Conservation (phyloP, 2,888 invertebrate species). For the Archaeoteleia sp. region DNA sequence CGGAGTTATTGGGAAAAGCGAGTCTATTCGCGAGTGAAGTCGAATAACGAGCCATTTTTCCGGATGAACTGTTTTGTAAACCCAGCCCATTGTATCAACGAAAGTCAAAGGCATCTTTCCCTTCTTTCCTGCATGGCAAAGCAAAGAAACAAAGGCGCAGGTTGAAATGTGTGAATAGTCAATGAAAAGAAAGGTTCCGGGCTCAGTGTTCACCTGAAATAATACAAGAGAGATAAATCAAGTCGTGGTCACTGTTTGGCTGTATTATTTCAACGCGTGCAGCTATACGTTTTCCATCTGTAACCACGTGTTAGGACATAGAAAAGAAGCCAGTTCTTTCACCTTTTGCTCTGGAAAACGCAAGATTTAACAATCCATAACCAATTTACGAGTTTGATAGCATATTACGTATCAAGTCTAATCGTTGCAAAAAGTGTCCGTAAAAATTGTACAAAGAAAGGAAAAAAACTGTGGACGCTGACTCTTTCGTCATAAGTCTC, state of each 20-base stretch:
- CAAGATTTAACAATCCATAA: no score
- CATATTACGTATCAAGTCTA: no score
- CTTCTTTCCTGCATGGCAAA: not conserved
- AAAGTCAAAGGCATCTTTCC: not conserved
- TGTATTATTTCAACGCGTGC: not conserved
- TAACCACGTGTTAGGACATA: not conserved
- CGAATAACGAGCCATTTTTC: no score
- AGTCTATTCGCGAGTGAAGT: no score
- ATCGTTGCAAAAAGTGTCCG: no score
- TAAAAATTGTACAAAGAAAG: no score
- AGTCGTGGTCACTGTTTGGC: not conserved
- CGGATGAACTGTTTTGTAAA: no score
- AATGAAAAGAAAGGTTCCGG: not conserved
- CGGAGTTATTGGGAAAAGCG: no score
- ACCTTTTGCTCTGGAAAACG: not conserved
- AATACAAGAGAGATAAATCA: conserved; percentile 2
- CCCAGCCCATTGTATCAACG: no score
- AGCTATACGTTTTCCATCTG: not conserved
- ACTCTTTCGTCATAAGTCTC: no score
- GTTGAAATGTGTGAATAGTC: not conserved
- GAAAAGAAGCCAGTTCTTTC: not conserved
- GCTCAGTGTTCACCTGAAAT: not conserved
- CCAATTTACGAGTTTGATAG: no score
- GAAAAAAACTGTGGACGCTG: no score
- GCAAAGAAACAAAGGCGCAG: conserved; percentile 4